These are phyloP conservation scores for Callipepla squamata DNA, from an alignment of 2,113 vertebrate genomes.

Conservation along the genomic window DNA sequence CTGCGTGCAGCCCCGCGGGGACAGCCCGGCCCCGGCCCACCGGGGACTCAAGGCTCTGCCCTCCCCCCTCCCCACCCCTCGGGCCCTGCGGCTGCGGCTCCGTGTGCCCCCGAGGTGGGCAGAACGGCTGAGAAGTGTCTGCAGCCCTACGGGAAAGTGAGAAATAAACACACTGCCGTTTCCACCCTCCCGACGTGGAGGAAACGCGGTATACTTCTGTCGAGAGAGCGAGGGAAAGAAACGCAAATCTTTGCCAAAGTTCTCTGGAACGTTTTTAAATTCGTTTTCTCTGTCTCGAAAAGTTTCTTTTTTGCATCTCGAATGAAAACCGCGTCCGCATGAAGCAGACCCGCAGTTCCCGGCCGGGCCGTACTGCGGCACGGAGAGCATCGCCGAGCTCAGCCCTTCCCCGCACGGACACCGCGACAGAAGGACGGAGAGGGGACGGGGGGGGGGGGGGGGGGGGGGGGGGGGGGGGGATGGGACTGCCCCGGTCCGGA, in stretches of 20 bases:
- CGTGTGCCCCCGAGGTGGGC: background rate
- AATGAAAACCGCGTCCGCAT: background rate
- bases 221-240: background rate
- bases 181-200: background rate
- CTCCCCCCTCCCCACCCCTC: background rate
- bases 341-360: background rate
- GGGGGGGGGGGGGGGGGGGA: background rate
- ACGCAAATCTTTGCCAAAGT: background rate
- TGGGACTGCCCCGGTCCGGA: background rate
- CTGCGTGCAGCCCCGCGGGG: background rate
- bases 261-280: background rate
- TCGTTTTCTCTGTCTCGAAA: accelerated
- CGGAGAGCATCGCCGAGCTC: background rate
- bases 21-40: background rate
- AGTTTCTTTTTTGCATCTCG: background rate
- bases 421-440: background rate
- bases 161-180: accelerated
- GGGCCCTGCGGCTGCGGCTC: background rate
- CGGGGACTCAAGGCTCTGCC: background rate
- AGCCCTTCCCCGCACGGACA: background rate
- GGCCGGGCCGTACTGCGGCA: background rate
- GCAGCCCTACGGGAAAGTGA: accelerated
- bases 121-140: background rate
- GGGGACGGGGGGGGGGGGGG: background rate
- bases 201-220: background rate